Conservation (phyloP, 2,888 invertebrate genomes). For the Campaea margaritaria region DNA sequence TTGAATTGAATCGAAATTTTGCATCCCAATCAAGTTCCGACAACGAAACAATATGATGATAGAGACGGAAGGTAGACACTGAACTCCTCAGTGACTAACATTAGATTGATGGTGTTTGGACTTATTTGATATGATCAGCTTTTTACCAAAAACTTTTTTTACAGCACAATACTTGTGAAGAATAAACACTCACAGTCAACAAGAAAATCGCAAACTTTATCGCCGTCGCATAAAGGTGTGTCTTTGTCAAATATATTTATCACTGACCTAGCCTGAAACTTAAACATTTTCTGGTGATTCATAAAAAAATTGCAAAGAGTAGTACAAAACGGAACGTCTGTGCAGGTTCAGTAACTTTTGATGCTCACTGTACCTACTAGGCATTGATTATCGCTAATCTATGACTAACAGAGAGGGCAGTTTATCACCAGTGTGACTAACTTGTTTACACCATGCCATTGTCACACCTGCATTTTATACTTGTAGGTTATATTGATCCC, state of each 20-base stretch:
- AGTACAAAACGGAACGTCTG: too few species aligned
- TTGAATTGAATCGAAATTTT: too few species aligned
- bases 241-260: constrained; percentile 3
- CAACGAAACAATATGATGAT: too few species aligned
- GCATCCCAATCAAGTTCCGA: too few species aligned
- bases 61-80: too few species aligned
- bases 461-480: not conserved
- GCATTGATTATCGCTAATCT: constrained; percentile 67
- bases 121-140: too few species aligned
- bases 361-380: constrained; percentile 30
- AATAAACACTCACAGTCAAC: constrained; percentile 32
- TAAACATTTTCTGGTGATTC: too few species aligned
- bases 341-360: not conserved
- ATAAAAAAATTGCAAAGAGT: too few species aligned
- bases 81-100: too few species aligned
- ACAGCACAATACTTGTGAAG: constrained; percentile 26
- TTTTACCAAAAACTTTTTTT: too few species aligned
- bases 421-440: constrained; percentile 54
- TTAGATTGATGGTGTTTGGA: too few species aligned
- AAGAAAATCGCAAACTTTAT: constrained; percentile 66
- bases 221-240: constrained; percentile 67
- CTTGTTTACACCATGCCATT: constrained; percentile 30
- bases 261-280: not conserved
- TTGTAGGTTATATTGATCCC: too few species aligned
- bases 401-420: constrained; percentile 58